A percentile compares a stretch with the other conserved stretches of the same genome.
Conservation (phyloP, 1,140 invertebrate genomes). For the Calliopsis andreniformis region DNA sequence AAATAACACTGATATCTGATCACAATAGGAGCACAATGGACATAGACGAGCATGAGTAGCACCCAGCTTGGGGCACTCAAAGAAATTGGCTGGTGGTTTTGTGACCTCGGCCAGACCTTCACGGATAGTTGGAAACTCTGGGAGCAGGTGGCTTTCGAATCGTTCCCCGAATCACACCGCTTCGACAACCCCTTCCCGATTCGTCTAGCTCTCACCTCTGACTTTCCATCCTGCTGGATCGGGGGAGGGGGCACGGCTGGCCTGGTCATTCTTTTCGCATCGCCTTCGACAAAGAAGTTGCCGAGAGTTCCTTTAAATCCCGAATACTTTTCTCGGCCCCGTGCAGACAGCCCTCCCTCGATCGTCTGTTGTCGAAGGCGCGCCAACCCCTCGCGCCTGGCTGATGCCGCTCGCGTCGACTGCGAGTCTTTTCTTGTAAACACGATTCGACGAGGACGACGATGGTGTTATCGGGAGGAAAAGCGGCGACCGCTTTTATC, state of each 20-base stretch:
- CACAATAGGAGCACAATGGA: constrained; percentile 74
- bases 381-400: not conserved
- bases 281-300: constrained; percentile 59
- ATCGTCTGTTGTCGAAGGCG: constrained; percentile 47
- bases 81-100: constrained; percentile 77
- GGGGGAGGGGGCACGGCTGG: not conserved
- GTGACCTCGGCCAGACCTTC: constrained; percentile 69
- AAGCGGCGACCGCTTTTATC: constrained; percentile 34
- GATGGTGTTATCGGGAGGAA: constrained; percentile 42
- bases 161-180: constrained; percentile 54
- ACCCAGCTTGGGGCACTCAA: constrained; percentile 74
- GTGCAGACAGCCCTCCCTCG: constrained; percentile 22
- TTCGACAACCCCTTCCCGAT: constrained; percentile 41
- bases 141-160: constrained; percentile 67
- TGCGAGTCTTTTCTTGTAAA: constrained; percentile 52
- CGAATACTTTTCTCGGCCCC: constrained; percentile 57
- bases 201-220: constrained; percentile 34
- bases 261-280: constrained; percentile 65
- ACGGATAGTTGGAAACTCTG: constrained; percentile 71
- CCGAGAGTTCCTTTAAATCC: constrained; percentile 61
- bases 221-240: constrained; percentile 30
- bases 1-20: constrained; percentile 75
- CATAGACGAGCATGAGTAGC: constrained; percentile 64
- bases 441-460: constrained; percentile 43
- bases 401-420: constrained; percentile 43